Conservation (phyloP, 2,113 vertebrate genomes). For the Bettongia penicillata region DNA sequence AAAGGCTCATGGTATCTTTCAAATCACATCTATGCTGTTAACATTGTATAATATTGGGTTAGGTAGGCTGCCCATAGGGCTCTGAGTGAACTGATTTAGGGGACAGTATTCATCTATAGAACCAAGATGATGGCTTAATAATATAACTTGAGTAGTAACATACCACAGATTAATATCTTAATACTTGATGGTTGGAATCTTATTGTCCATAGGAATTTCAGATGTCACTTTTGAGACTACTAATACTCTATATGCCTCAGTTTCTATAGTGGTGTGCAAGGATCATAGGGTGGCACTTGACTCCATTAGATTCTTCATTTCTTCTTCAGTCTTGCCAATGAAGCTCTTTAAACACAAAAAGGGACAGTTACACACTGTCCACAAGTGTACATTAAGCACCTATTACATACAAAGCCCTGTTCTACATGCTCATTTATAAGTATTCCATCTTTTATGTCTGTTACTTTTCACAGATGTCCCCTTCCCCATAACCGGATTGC, state of each 20-base stretch:
- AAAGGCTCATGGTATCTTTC: neutral
- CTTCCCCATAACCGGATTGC: neutral
- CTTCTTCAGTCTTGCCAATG: neutral
- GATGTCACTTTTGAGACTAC: neutral
- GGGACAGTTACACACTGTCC: constrained; percentile 33
- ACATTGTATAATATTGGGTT: neutral
- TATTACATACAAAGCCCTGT: neutral
- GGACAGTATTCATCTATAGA: neutral
- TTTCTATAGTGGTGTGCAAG: neutral
- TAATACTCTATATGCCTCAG: neutral
- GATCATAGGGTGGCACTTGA: neutral
- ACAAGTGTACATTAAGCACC: too few species aligned
- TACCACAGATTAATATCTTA: neutral
- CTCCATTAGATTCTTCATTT: rapidly evolving
- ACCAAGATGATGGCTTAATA: neutral
- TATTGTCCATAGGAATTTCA: neutral
- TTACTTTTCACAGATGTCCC: neutral
- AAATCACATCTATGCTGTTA: neutral
- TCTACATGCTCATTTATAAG: neutral
- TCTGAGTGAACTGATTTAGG: neutral
- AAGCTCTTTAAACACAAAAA: constrained; percentile 15
- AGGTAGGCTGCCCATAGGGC: too few species aligned
- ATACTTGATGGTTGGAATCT: neutral
- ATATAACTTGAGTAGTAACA: neutral
- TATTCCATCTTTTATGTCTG: neutral